phyloP scores from a whole-genome alignment of 2,888 invertebrate genomes.

The Phalera bucephala region DNA sequence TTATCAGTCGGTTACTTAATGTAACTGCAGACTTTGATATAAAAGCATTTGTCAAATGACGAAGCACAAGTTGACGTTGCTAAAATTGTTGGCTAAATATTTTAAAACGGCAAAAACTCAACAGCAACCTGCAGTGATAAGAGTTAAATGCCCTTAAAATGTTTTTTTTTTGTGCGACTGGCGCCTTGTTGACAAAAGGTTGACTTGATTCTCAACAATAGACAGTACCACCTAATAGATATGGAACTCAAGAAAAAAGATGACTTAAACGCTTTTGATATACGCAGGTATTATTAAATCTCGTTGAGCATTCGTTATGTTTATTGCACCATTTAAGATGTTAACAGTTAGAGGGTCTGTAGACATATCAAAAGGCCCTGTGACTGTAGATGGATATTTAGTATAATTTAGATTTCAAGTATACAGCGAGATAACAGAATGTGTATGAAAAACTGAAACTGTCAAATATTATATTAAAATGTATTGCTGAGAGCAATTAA shows the following conservation, averaged over 20 bases:
- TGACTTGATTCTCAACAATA: conserved; percentile 21
- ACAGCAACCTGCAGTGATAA: conserved; percentile 19
- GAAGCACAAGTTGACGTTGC: neutral
- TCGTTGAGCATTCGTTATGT: too few relatives aligned
- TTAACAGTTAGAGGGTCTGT: too few relatives aligned
- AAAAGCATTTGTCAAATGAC: conserved; percentile 1
- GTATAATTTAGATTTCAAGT: too few relatives aligned
- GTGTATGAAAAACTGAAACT: too few relatives aligned
- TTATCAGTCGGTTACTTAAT: neutral
- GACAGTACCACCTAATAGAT: conserved; percentile 8
- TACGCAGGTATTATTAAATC: too few relatives aligned
- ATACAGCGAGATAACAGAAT: too few relatives aligned
- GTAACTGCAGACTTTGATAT: neutral
- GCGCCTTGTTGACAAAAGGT: conserved; percentile 24
- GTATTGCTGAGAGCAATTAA: too few relatives aligned
- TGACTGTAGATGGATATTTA: too few relatives aligned
- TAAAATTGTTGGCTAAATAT: conserved; percentile 12
- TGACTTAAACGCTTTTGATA: neutral
- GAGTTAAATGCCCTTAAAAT: conserved; percentile 16
- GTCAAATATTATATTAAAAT: too few relatives aligned
- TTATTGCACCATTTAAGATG: too few relatives aligned
- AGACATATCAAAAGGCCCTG: too few relatives aligned
- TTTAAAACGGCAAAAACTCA: conserved; percentile 14
- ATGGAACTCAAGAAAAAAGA: neutral
- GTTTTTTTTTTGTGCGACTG: conserved; percentile 19